Evolutionary conservation across 2,888 invertebrate species (phyloP), one percentile per base, ranked within the genome.

Genomic region (Cheilosia vulpina): DNA sequence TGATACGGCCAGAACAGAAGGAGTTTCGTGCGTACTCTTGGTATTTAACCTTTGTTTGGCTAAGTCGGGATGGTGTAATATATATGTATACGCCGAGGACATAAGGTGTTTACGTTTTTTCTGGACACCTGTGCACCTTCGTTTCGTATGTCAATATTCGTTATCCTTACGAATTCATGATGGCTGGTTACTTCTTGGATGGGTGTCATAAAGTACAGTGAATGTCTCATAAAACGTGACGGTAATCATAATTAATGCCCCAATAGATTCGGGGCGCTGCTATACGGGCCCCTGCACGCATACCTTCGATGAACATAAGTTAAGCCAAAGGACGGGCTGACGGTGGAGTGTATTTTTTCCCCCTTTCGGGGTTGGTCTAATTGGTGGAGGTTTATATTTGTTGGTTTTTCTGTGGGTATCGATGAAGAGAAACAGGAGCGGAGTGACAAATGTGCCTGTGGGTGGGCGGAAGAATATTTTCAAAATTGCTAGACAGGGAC

Each of bases 221-320:
- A 90, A 91, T 90, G 91, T 91, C 92, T 91, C 91, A 91, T 92
- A 92, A 92, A 92, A 92, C 92, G 92, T 92, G 92, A 92, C 90
- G 90, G 91, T 92, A 92, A 92, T 92, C 92, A 90, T 91, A 92
- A 92, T 91, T 92, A 91, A 92, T 92, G 92, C 5, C 89, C 87
- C 88, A 87, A 88, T 87, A 82, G 27, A 65, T 57, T 68, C 50
- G 60, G 65, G 65, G 72, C 27, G 58, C 21, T 7, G 31, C 21
- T 17, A 21, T 45, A 27, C 45, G 17, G 17, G 9, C 19, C 27
- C 47, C 55, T 71, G 75, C 84, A 83, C 79, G 83, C 83, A 83
- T 57, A 83, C 43, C 79, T 55, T 83, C 78, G 68, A 79, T 83
- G 83, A 62, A 52, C 66, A 80, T 80, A 75, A 80, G 68, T 80